Evolutionary conservation across 2,797 vertebrate genomes (phyloP), one percentile per base, ranked within the genome.

Genomic region (Myotis findleyi): DNA sequence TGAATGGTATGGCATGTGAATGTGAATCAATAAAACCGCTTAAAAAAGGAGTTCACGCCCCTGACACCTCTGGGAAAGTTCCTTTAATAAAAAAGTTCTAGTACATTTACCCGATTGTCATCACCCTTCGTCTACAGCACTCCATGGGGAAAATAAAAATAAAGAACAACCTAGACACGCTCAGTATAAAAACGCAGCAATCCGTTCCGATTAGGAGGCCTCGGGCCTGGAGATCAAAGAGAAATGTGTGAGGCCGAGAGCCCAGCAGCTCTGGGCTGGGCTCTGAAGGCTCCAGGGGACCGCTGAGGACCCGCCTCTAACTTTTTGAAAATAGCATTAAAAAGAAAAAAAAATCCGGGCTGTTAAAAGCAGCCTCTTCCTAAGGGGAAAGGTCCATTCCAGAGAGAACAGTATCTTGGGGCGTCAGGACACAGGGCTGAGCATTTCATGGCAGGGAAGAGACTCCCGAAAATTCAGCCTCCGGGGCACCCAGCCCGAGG

Each of bases 41-140:
- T 18, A 72, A 76, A n/a, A 86, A 80, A 75, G 72, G 44, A 62
- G 6, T 36, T 83, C 51, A 96, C 62, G 66, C 55, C 49, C 68
- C 25, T 49, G 72, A 68, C 85, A 93, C 80, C 55, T 97, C 88
- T 97, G 93, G 88, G 79, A 95, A 97, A 96, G 49, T 94, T 79
- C 41, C 87, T 98, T 98, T 98, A 98, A 97, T 98, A 97, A 97
- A 98, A 98, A 97, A 72, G 72, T 95, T 64, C 75, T 88, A 92
- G 68, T 59, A 97, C 95, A 94, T 95, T 81, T 96, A 97, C 84
- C 96, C 5, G 77, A 96, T 96, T 97, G 96, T 97, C 97, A 75
- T 94, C 90, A 95, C 95, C 53, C 83, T 88, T 91, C 81, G 80
- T 85, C 97, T 96, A 96, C 44, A 79, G 73, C 73, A 96, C 62